Evolutionary conservation across 2,113 vertebrate species (phyloP).

Genomic region (Oceanites oceanicus): DNA sequence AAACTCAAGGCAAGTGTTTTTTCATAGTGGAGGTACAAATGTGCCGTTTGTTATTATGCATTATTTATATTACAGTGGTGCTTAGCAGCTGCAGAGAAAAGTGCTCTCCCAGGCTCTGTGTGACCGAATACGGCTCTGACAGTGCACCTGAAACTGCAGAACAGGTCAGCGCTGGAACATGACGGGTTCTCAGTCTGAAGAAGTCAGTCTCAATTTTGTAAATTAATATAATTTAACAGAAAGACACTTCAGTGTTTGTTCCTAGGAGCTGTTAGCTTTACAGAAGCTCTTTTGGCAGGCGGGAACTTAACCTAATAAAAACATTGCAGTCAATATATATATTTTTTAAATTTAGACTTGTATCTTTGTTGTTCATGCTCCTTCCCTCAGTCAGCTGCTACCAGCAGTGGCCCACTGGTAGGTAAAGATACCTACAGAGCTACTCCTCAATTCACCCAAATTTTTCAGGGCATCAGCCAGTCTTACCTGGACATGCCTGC

Average conservation of each 20-base stretch:
- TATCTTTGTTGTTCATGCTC: not conserved
- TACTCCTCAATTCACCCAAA: not conserved
- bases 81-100: not conserved
- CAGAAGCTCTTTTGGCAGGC: not conserved
- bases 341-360: not conserved
- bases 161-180: not conserved
- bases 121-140: not conserved
- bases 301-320: not conserved
- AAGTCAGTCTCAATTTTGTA: not conserved
- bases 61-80: not conserved
- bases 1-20: not conserved
- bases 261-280: not conserved
- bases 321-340: not conserved
- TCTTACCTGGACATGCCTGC: not conserved
- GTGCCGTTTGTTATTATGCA: not conserved
- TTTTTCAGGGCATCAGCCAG: not conserved
- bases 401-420: not conserved
- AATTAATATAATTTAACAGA: not conserved
- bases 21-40: not conserved
- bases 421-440: not conserved
- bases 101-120: not conserved
- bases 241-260: not conserved
- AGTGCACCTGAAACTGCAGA: not conserved
- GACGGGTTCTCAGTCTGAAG: not conserved
- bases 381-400: not conserved